These are phyloP conservation scores for Nibea coibor DNA, from an alignment of 2,113 vertebrate genomes.

Conservation along the genomic window DNA sequence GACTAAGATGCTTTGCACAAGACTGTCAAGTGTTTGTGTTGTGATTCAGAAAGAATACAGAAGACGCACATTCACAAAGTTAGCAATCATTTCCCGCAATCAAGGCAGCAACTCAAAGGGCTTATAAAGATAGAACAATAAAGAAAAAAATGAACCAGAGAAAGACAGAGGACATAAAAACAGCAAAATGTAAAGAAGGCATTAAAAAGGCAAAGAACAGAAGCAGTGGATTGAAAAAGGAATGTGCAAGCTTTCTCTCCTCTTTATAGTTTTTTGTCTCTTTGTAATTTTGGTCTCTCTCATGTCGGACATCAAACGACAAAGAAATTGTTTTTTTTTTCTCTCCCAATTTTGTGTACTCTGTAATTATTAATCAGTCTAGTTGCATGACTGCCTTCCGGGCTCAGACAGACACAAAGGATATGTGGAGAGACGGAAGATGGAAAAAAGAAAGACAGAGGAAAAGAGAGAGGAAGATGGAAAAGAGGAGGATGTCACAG, in stretches of 20 bases:
- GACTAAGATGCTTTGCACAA: neutral
- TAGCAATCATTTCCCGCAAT: slow-evolving; percentile 25
- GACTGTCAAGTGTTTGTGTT: slow-evolving; percentile 1
- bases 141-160: slow-evolving; percentile 15
- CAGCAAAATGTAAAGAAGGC: slow-evolving; percentile 46
- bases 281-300: slow-evolving; percentile 89
- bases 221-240: slow-evolving; percentile 64
- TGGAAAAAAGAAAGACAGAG: slow-evolving; percentile 45
- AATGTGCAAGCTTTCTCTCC: slow-evolving; percentile 70
- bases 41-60: neutral
- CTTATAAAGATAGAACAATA: slow-evolving; percentile 23
- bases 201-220: slow-evolving; percentile 66
- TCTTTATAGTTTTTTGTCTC: slow-evolving; percentile 77
- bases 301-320: slow-evolving; percentile 86
- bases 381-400: slow-evolving; percentile 78
- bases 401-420: slow-evolving; percentile 80
- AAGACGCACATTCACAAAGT: slow-evolving; percentile 19
- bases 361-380: slow-evolving; percentile 87
- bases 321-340: slow-evolving; percentile 76
- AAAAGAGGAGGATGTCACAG: slow-evolving; percentile 69
- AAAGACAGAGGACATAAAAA: slow-evolving; percentile 38
- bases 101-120: slow-evolving; percentile 25
- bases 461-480: slow-evolving; percentile 51
- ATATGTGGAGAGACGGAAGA: slow-evolving; percentile 57
- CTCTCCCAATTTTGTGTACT: slow-evolving; percentile 80